These are phyloP conservation scores for Pseudomyrmex dendroicus DNA, from an alignment of 1,140 invertebrate genomes.

Conservation along the genomic window DNA sequence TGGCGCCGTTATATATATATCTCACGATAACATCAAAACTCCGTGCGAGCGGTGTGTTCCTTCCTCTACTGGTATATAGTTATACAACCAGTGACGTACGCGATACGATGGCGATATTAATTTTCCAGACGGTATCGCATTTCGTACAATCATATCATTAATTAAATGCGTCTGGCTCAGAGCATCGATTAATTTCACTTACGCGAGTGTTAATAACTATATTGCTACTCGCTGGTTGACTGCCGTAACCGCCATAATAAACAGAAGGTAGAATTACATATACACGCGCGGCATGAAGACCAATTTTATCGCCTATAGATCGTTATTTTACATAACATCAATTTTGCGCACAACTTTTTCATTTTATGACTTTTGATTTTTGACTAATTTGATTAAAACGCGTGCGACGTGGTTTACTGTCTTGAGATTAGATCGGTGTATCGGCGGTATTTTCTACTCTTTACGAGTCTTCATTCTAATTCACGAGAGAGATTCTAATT, in stretches of 20 bases:
- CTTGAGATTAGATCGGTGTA: background rate
- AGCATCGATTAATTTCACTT: constrained; percentile 34
- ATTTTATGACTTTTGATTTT: background rate
- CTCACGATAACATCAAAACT: constrained; percentile 70
- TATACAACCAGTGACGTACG: constrained; percentile 40
- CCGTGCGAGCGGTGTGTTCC: constrained; percentile 57
- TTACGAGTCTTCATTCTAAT: constrained; percentile 33
- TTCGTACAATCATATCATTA: constrained; percentile 58
- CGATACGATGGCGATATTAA: constrained; percentile 64
- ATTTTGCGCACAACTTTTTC: background rate
- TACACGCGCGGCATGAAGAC: background rate
- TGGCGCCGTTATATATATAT: constrained; percentile 71
- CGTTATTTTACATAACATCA: background rate
- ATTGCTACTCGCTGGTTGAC: constrained; percentile 8
- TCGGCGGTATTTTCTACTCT: constrained; percentile 29
- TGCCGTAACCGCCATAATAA: background rate
- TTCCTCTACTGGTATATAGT: constrained; percentile 48
- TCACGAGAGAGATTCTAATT: constrained; percentile 67
- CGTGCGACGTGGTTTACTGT: background rate
- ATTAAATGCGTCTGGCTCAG: constrained; percentile 53
- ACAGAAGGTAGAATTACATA: background rate
- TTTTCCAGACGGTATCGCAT: constrained; percentile 55
- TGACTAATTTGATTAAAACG: constrained; percentile 26
- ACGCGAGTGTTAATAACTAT: constrained; percentile 32
- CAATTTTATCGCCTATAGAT: background rate